Evolutionary conservation across 2,113 vertebrate species (phyloP).

Genomic region (Clarias macrocephalus): DNA sequence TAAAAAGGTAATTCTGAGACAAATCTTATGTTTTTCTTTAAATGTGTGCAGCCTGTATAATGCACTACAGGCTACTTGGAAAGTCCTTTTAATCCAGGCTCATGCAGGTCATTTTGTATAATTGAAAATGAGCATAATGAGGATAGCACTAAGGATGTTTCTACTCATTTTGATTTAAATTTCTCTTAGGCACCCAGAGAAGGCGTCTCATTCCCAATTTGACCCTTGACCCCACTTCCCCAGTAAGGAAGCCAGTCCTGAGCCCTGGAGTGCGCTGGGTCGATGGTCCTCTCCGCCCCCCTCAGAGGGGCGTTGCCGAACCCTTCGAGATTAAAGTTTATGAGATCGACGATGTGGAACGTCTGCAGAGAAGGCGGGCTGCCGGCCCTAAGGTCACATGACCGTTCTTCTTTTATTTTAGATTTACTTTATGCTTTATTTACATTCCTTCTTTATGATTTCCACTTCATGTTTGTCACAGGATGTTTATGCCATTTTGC

Average conservation of each 20-base stretch:
- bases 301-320: constrained; percentile 77
- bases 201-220: constrained; percentile 87
- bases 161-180: constrained; percentile 14
- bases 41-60: neutral
- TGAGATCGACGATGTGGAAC: constrained; percentile 96
- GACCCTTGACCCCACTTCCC: constrained; percentile 83
- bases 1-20: neutral
- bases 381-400: constrained; percentile 81
- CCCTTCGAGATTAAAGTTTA: constrained; percentile 98
- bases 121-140: neutral
- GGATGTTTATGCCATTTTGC: neutral
- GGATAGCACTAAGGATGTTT: constrained; percentile 29
- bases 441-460: neutral
- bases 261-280: constrained; percentile 91
- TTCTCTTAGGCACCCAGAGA: constrained; percentile 84
- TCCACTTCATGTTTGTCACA: neutral
- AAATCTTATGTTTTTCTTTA: neutral
- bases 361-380: constrained; percentile 84
- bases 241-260: constrained; percentile 80
- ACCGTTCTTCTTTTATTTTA: neutral
- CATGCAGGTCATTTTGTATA: neutral
- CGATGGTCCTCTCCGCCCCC: constrained; percentile 84
- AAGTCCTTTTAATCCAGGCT: neutral
- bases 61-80: neutral
- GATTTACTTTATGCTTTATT: neutral